Conservation (phyloP, 23 tunicate genomes). For the Styela clava region DNA sequence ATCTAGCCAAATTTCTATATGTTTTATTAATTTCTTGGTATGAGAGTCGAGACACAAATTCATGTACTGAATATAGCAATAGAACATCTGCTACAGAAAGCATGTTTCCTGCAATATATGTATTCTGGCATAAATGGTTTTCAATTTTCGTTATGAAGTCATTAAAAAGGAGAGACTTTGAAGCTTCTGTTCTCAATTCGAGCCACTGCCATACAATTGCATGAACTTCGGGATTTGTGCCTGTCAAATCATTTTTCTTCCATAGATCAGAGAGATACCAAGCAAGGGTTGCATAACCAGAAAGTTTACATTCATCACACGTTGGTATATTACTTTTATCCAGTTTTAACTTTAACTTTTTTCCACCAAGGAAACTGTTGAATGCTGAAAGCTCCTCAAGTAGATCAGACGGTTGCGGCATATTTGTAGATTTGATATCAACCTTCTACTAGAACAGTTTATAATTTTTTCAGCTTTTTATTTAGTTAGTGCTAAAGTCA, state of each 20-base stretch:
- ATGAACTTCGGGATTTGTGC: background rate
- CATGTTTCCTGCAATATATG: conserved; percentile 16
- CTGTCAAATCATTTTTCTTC: background rate
- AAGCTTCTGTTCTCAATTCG: background rate
- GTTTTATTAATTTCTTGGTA: background rate
- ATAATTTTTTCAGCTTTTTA: too few species aligned
- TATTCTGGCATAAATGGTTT: background rate
- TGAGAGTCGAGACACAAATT: background rate
- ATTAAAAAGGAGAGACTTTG: background rate
- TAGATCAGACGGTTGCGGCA: background rate
- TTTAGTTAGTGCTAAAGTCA: too few species aligned
- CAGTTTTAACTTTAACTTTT: background rate
- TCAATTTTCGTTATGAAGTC: background rate
- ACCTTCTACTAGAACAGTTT: too few species aligned
- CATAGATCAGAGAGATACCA: background rate
- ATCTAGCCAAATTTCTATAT: conserved; percentile 9
- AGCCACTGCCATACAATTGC: conserved; percentile 31
- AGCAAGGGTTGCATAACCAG: conserved; percentile 21
- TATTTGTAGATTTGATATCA: too few species aligned
- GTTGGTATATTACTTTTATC: background rate
- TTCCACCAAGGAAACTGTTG: background rate
- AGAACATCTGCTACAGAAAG: conserved; percentile 22
- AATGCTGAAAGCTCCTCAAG: background rate
- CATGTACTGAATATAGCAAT: conserved; percentile 15
- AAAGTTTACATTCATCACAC: background rate